Conservation (phyloP, 1,140 invertebrate genomes). For the Bombus waltoni region DNA sequence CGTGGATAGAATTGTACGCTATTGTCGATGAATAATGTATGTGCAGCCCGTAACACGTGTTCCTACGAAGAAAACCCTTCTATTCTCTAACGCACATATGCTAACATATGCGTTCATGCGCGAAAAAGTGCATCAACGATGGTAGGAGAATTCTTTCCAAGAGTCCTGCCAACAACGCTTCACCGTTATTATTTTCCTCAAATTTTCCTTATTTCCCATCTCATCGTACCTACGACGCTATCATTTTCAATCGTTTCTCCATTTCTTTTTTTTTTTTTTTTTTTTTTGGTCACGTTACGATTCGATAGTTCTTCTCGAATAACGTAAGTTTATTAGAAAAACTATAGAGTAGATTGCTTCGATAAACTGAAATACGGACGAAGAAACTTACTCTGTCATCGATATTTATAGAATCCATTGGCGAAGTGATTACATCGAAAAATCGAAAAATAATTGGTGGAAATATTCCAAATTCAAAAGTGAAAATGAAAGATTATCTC, state of each 20-base stretch:
- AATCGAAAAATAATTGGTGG: background rate
- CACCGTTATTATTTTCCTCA: background rate
- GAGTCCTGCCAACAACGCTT: background rate
- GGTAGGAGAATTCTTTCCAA: background rate
- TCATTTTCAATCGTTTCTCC: background rate
- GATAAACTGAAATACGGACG: no score
- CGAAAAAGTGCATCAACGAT: conserved; percentile 1
- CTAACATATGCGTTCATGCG: background rate
- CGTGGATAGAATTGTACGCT: background rate
- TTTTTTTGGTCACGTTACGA: no score
- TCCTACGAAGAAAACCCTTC: conserved; percentile 21
- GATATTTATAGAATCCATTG: background rate
- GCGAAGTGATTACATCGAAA: background rate
- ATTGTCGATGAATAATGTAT: conserved; percentile 29
- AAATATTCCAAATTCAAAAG: no score
- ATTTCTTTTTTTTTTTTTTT: no score
- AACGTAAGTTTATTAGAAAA: background rate
- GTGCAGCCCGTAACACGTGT: conserved; percentile 1
- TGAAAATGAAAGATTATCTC: no score
- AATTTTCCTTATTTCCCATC: background rate
- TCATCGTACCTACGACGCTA: background rate
- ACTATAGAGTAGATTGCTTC: no score
- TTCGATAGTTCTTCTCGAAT: background rate
- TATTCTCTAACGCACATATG: conserved; percentile 16
- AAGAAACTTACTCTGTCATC: no score